A percentile compares a stretch with the other conserved stretches of the same genome.
Evolutionary conservation across 2,113 vertebrate species (phyloP).

Genomic region (Otus sunia): DNA sequence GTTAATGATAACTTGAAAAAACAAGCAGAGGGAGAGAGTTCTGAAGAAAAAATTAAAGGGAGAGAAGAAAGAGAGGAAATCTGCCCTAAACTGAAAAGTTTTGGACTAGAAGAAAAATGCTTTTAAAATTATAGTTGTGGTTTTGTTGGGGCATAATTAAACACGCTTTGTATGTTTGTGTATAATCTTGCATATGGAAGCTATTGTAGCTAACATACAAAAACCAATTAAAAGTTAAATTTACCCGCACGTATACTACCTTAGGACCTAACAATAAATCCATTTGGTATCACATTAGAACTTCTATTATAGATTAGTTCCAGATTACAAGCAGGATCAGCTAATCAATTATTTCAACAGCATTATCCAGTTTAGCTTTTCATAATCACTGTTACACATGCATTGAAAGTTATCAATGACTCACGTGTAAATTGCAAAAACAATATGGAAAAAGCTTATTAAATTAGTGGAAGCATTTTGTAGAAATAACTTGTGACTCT

Average conservation of each 20-base stretch:
- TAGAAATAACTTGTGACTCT: not conserved
- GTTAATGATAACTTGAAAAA: constrained; percentile 27
- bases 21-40: not conserved
- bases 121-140: not conserved
- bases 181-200: not conserved
- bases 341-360: not conserved
- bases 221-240: not conserved
- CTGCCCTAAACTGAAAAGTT: not conserved
- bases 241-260: not conserved
- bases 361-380: not conserved
- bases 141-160: not conserved
- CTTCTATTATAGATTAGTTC: not conserved
- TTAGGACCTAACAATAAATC: not conserved
- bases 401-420: not conserved
- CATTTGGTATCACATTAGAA: not conserved
- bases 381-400: not conserved
- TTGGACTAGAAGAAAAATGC: not conserved
- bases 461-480: not conserved
- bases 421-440: not conserved
- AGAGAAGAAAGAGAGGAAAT: not conserved
- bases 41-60: not conserved
- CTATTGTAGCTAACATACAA: not conserved
- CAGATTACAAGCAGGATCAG: not conserved
- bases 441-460: not conserved
- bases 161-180: not conserved